These are phyloP conservation scores for Mycetomoellerius zeteki DNA, from an alignment of 1,140 invertebrate genomes.

Conservation along the genomic window DNA sequence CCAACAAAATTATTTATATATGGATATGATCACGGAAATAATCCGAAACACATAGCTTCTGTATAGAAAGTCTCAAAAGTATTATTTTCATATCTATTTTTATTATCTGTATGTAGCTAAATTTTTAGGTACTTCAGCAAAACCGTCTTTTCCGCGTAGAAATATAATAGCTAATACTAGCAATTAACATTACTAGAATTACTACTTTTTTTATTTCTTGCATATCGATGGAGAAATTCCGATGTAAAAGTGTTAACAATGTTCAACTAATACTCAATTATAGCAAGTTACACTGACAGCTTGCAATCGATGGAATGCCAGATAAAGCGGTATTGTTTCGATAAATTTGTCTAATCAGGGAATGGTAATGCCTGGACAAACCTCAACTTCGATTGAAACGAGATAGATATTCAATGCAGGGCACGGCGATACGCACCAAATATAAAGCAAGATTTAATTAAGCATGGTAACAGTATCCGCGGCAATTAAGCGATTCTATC, in stretches of 20 bases:
- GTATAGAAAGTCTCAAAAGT: no score
- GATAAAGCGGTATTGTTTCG: slow-evolving; percentile 49
- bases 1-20: no score
- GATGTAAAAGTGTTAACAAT: slow-evolving; percentile 7
- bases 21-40: no score
- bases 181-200: no score
- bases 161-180: no score
- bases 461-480: slow-evolving; percentile 60
- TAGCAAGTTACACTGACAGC: neutral
- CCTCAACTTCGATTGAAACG: slow-evolving; percentile 25
- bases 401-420: slow-evolving; percentile 24
- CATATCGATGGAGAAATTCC: neutral
- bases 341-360: slow-evolving; percentile 58
- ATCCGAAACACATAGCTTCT: no score
- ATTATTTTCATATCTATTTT: no score
- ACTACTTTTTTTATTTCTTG: neutral
- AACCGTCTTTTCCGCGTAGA: no score
- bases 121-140: no score
- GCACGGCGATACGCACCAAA: slow-evolving; percentile 49
- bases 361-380: slow-evolving; percentile 28
- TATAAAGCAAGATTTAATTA: slow-evolving; percentile 68
- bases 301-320: slow-evolving; percentile 41
- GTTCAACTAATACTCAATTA: neutral
- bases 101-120: no score
- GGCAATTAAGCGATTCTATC: slow-evolving; percentile 72